Percentiles rank a stretch among this genome's conserved stretches.
These are phyloP conservation scores for Apteryx mantelli DNA, from an alignment of 2,113 vertebrate genomes.

Conservation along the genomic window DNA sequence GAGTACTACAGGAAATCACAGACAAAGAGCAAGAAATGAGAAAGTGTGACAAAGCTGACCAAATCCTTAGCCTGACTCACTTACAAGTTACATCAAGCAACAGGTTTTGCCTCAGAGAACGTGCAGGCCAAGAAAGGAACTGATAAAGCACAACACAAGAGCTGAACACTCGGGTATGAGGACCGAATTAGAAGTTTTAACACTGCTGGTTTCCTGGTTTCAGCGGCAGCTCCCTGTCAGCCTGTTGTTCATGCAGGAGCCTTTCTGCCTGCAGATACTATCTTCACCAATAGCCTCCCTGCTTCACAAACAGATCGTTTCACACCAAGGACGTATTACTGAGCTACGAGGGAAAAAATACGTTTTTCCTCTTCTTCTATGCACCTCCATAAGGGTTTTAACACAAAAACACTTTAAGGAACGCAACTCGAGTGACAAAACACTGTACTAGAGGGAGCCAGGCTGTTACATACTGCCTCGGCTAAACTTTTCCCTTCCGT, in stretches of 20 bases:
- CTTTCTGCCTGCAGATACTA: background rate
- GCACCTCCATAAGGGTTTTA: background rate
- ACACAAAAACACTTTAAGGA: background rate
- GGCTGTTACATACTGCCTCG: accelerated
- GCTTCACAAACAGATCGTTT: accelerated
- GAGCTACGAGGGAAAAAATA: background rate
- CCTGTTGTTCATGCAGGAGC: accelerated
- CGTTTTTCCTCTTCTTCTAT: background rate
- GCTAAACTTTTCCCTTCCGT: accelerated
- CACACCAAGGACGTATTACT: accelerated
- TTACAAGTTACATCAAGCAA: background rate
- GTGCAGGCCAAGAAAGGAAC: accelerated
- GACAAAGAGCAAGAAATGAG: background rate
- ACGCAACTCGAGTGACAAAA: accelerated
- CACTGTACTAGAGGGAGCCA: accelerated
- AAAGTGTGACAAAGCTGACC: background rate
- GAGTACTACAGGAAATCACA: background rate
- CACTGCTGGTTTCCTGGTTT: accelerated
- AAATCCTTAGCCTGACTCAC: background rate
- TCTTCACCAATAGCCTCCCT: background rate
- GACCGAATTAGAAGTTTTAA: accelerated
- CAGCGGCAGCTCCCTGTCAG: background rate
- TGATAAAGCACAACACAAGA: accelerated
- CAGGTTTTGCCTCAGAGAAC: background rate
- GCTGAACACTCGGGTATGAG: accelerated